Evolutionary conservation across 2,797 vertebrate species (phyloP).

Genomic region (Danio jaintianensis): DNA sequence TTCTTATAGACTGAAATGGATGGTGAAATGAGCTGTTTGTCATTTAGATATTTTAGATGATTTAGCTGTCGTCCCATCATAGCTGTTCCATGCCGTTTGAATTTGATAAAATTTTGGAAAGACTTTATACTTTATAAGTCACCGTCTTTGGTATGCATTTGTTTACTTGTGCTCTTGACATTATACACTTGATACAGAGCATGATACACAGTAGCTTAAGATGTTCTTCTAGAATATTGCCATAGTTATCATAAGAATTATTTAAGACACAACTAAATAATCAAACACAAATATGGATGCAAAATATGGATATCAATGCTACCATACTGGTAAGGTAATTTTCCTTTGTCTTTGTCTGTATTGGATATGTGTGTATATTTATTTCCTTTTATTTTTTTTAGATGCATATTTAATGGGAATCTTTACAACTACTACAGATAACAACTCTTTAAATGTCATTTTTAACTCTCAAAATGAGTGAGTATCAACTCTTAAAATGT

Average conservation of each 20-base stretch:
- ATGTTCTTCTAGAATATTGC: too few relatives aligned
- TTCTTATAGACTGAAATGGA: not conserved
- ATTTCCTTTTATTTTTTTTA: not conserved
- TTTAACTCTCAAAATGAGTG: not conserved
- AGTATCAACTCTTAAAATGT: not conserved
- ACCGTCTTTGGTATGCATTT: not conserved
- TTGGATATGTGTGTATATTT: not conserved
- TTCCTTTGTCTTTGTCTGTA: not conserved
- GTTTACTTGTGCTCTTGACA: not conserved
- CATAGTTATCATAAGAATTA: not conserved
- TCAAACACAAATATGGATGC: not conserved
- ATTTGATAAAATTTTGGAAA: not conserved
- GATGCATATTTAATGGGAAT: not conserved
- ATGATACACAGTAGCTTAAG: too few relatives aligned
- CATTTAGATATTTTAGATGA: constrained; percentile 5
- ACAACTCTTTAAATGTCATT: too few relatives aligned
- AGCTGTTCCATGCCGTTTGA: not conserved
- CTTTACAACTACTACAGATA: not conserved
- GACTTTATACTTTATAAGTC: constrained; percentile 2
- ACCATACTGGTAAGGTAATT: not conserved
- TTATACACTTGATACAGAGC: not conserved
- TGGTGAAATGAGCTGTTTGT: not conserved
- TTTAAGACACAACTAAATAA: not conserved
- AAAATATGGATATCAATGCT: not conserved
- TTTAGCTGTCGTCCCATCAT: constrained; percentile 7